Evolutionary conservation across 2,797 vertebrate genomes (phyloP).

Genomic region (Podargus strigoides): DNA sequence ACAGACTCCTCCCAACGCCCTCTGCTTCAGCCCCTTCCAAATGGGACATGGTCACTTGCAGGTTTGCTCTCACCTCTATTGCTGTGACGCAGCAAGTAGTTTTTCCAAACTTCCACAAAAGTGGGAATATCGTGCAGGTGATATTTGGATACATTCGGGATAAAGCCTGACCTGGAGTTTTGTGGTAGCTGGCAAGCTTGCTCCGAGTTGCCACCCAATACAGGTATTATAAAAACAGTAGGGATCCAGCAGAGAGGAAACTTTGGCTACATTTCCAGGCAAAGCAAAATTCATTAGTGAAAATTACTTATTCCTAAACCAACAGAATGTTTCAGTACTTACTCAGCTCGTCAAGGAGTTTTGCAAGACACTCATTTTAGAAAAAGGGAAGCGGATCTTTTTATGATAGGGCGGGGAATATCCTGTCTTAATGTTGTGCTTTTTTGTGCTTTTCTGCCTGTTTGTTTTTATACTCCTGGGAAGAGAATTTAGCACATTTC

Average conservation of each 20-base stretch:
- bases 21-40: background rate
- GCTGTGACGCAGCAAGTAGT: background rate
- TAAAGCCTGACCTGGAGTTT: background rate
- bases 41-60: accelerated
- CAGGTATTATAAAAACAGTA: background rate
- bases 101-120: background rate
- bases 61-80: background rate
- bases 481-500: background rate
- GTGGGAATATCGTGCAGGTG: background rate
- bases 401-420: constrained; percentile 31
- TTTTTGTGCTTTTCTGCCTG: background rate
- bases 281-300: background rate
- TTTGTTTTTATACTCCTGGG: background rate
- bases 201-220: background rate
- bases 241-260: background rate
- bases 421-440: background rate
- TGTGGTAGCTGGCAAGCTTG: background rate
- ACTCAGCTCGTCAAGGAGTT: background rate
- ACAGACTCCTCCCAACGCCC: background rate
- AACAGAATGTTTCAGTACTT: background rate
- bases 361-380: constrained; percentile 6
- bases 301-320: background rate
- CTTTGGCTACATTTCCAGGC: background rate
- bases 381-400: constrained; percentile 44
- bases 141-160: background rate